These are phyloP conservation scores for Miichthys miiuy DNA, from an alignment of 2,797 vertebrate genomes.

Conservation along the genomic window DNA sequence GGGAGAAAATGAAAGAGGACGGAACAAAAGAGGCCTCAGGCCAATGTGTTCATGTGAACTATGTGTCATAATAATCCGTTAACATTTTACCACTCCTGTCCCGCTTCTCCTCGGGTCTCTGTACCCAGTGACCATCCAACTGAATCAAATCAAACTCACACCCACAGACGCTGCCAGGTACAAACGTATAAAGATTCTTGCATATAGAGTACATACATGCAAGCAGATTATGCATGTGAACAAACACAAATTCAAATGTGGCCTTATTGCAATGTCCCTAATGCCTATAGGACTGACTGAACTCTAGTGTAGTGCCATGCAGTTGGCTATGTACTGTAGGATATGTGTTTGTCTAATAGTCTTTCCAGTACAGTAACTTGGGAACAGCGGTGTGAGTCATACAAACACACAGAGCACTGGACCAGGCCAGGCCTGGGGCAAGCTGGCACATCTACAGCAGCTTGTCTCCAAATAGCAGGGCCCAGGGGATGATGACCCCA, in stretches of 20 bases:
- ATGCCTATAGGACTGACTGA: slow-evolving; percentile 42
- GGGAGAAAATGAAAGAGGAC: slow-evolving; percentile 48
- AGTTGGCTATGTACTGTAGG: slow-evolving; percentile 35
- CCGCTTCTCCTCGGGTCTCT: slow-evolving; percentile 42
- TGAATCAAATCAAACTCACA: slow-evolving; percentile 53
- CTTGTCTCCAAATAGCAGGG: slow-evolving; percentile 69
- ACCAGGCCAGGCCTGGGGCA: slow-evolving; percentile 43
- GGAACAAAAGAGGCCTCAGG: slow-evolving; percentile 59
- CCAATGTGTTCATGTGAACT: slow-evolving; percentile 60
- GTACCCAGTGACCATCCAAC: slow-evolving; percentile 45
- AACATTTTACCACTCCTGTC: slow-evolving; percentile 65
- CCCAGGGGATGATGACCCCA: slow-evolving; percentile 59
- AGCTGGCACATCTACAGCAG: slow-evolving; percentile 56
- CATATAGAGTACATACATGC: slow-evolving; percentile 11
- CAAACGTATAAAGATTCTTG: slow-evolving; percentile 26
- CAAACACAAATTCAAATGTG: slow-evolving; percentile 41
- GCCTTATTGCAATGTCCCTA: slow-evolving; percentile 16
- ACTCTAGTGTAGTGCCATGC: slow-evolving; percentile 30
- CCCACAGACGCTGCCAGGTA: slow-evolving; percentile 29
- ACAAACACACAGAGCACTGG: slow-evolving; percentile 41
- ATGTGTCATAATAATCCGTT: slow-evolving; percentile 67
- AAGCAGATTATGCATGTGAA: slow-evolving; percentile 31
- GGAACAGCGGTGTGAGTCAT: slow-evolving; percentile 70
- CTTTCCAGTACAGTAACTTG: slow-evolving; percentile 65
- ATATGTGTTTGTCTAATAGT: slow-evolving; percentile 54